Evolutionary conservation across 1,140 invertebrate genomes (phyloP).

Genomic region (Drosophila bocqueti): DNA sequence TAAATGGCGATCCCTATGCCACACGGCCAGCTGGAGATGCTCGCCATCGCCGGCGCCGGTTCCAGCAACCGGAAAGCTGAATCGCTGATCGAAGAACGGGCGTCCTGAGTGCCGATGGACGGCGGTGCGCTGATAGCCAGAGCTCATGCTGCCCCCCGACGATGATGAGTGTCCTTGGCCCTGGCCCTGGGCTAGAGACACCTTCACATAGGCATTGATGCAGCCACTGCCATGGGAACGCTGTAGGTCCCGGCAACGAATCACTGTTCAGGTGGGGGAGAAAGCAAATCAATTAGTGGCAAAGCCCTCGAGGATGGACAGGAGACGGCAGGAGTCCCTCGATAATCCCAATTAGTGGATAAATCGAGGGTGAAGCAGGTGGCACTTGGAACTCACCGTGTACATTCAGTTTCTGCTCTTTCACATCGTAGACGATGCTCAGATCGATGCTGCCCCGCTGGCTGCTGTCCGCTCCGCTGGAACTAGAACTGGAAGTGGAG

Average conservation of each 20-base stretch:
- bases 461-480: neutral
- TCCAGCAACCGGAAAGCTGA: constrained; percentile 73
- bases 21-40: constrained; percentile 85
- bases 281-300: neutral
- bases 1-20: constrained; percentile 86
- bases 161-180: neutral
- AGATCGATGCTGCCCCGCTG: constrained; percentile 74
- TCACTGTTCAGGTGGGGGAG: constrained; percentile 69
- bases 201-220: constrained; percentile 86
- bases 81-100: constrained; percentile 86
- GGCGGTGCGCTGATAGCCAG: constrained; percentile 85
- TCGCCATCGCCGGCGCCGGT: constrained; percentile 14
- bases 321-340: neutral
- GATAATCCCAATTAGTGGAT: constrained; percentile 3
- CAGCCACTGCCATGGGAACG: constrained; percentile 78
- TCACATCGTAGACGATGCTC: constrained; percentile 56
- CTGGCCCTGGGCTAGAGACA: constrained; percentile 46
- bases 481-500: neutral
- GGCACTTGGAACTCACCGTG: constrained; percentile 81
- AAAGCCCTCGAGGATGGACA: neutral
- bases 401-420: constrained; percentile 77
- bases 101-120: constrained; percentile 86
- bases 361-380: neutral
- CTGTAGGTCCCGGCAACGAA: constrained; percentile 85
- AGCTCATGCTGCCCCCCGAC: constrained; percentile 9